Conservation (phyloP, 2,888 invertebrate genomes). For the Sinelater perroti region DNA sequence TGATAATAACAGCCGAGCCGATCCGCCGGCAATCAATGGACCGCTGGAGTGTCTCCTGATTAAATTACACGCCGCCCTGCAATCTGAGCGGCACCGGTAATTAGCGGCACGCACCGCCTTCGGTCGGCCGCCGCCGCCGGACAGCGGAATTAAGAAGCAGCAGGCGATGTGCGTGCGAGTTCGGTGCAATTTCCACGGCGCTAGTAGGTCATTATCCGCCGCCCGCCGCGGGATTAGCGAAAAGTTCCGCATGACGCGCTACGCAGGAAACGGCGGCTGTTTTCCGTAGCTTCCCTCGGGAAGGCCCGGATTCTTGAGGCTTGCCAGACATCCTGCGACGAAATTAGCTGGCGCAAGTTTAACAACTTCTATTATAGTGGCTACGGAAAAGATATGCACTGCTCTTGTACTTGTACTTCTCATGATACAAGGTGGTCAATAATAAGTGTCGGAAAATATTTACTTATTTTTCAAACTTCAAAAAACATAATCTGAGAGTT, state of each 20-base stretch:
- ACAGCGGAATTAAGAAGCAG: not conserved
- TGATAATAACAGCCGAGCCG: no score
- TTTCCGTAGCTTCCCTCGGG: constrained; percentile 14
- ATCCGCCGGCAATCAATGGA: no score
- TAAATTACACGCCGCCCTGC: constrained; percentile 5
- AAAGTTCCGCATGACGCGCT: constrained; percentile 19
- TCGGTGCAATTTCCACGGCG: not conserved
- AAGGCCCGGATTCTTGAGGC: constrained; percentile 14
- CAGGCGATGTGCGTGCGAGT: no score
- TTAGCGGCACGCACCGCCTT: not conserved
- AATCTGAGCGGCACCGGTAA: constrained; percentile 1
- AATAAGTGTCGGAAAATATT: no score
- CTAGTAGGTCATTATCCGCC: constrained; percentile 20
- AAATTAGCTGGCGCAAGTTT: no score
- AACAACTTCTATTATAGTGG: no score
- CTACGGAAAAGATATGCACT: no score
- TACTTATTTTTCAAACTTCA: no score
- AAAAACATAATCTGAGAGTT: no score
- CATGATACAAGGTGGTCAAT: no score
- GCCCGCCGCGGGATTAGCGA: constrained; percentile 12
- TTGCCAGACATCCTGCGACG: constrained; percentile 15
- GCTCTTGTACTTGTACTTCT: no score
- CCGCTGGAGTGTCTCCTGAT: no score
- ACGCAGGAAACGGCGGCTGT: constrained; percentile 12
- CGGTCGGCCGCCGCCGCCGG: not conserved